These are phyloP conservation scores for Apotomis capreana DNA, from an alignment of 2,888 invertebrate species.

Conservation along the genomic window DNA sequence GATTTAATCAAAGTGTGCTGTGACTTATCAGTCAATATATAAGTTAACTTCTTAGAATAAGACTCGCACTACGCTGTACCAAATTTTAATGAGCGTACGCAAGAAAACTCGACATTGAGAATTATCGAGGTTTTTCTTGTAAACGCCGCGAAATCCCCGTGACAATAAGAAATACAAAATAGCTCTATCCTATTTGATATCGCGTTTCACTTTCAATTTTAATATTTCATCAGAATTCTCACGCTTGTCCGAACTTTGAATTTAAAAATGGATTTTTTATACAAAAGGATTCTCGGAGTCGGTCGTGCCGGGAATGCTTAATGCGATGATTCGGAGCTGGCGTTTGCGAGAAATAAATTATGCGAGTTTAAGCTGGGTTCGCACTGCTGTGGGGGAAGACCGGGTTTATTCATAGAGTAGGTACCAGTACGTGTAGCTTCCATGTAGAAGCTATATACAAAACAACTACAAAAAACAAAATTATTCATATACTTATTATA, in stretches of 20 bases:
- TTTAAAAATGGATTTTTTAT: conserved; percentile 61
- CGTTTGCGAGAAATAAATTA: conserved; percentile 48
- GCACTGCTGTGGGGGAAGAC: not conserved
- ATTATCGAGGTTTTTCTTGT: not conserved
- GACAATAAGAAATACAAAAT: conserved; percentile 66
- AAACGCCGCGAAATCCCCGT: conserved; percentile 50
- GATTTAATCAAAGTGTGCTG: conserved; percentile 76
- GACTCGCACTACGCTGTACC: conserved; percentile 66
- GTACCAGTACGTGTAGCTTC: too few relatives aligned
- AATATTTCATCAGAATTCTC: conserved; percentile 58
- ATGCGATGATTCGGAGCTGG: conserved; percentile 52
- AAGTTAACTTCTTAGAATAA: conserved; percentile 68
- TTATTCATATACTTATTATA: too few relatives aligned
- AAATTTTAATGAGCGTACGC: conserved; percentile 49
- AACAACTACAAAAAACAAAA: too few relatives aligned
- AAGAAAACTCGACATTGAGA: not conserved
- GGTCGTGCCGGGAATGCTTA: conserved; percentile 58
- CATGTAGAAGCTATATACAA: too few relatives aligned
- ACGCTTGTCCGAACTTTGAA: conserved; percentile 57
- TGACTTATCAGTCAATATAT: conserved; percentile 81
- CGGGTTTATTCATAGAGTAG: not conserved
- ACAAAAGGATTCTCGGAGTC: conserved; percentile 56
- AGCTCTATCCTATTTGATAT: conserved; percentile 51
- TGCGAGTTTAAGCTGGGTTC: conserved; percentile 32
- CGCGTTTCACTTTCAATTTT: conserved; percentile 57